These are phyloP conservation scores for Melozone crissalis DNA, from an alignment of 2,113 vertebrate species.

Conservation along the genomic window DNA sequence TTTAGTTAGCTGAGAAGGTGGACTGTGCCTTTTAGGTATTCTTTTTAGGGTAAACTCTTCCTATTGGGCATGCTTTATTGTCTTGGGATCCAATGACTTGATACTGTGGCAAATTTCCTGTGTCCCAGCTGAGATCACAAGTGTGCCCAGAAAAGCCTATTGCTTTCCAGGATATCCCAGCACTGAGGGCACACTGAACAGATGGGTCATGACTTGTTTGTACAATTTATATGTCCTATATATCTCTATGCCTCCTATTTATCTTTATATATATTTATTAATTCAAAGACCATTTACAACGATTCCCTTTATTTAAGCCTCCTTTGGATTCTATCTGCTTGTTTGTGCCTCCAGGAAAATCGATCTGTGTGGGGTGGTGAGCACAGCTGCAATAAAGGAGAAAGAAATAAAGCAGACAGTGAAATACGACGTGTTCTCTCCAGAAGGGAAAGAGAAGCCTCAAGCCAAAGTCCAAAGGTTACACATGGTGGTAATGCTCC, in stretches of 20 bases:
- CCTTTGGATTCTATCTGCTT: slow-evolving; percentile 41
- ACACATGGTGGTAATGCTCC: slow-evolving; percentile 11
- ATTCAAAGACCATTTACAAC: slow-evolving; percentile 37
- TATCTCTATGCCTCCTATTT: slow-evolving; percentile 29
- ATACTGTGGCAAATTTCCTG: background rate
- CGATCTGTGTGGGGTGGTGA: slow-evolving; percentile 1
- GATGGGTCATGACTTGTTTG: background rate
- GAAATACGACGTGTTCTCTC: background rate
- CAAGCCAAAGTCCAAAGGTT: slow-evolving; percentile 69
- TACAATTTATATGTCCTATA: background rate
- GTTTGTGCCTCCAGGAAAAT: slow-evolving; percentile 65
- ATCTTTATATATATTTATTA: slow-evolving; percentile 50
- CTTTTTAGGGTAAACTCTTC: slow-evolving; percentile 1
- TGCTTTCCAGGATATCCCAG: background rate
- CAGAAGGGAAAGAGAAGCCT: slow-evolving; percentile 51
- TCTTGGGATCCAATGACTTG: background rate
- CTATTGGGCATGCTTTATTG: background rate
- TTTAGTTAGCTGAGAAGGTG: background rate
- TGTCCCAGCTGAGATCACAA: background rate
- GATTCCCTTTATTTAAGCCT: slow-evolving; percentile 46
- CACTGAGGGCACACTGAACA: background rate
- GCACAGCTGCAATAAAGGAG: slow-evolving; percentile 40
- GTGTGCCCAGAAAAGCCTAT: background rate
- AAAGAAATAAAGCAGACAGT: slow-evolving; percentile 61
- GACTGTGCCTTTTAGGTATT: background rate